Conservation (phyloP, 2,888 invertebrate genomes). For the Heliconius aoede region DNA sequence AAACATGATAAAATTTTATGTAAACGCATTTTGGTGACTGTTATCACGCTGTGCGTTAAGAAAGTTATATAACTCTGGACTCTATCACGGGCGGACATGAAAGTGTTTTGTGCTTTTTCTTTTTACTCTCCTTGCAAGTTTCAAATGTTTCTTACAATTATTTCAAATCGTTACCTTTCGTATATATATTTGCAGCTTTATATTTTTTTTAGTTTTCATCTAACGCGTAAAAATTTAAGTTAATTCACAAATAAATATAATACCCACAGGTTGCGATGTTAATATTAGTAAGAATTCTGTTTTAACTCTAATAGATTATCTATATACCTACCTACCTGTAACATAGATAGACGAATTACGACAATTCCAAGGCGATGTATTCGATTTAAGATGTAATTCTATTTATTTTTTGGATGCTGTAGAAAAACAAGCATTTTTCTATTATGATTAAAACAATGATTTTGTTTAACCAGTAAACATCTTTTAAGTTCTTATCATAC, state of each 20-base stretch:
- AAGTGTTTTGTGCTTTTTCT: conserved; percentile 26
- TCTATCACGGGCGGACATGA: conserved; percentile 18
- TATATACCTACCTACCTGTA: too few species aligned
- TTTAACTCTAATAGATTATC: background rate
- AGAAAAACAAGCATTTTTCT: too few species aligned
- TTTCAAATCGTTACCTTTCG: background rate
- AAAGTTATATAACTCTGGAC: conserved; percentile 17
- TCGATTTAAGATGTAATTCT: too few species aligned
- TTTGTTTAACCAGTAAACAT: background rate
- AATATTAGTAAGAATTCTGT: background rate
- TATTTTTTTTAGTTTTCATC: background rate
- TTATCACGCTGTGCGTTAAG: background rate
- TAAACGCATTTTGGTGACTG: background rate
- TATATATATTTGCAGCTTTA: conserved; percentile 2
- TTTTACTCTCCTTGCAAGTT: conserved; percentile 22
- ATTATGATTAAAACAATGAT: too few species aligned
- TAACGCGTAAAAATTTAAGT: background rate
- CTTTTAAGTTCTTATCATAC: too few species aligned
- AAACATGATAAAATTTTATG: background rate
- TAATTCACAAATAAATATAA: background rate
- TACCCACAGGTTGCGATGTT: background rate
- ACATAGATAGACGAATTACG: too few species aligned
- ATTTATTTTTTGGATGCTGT: too few species aligned
- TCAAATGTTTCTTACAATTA: conserved; percentile 3
- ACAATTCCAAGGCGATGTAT: too few species aligned